Evolutionary conservation across 2,888 invertebrate species (phyloP), one percentile per base, ranked within the genome.

Genomic region (Watsonalla binaria): DNA sequence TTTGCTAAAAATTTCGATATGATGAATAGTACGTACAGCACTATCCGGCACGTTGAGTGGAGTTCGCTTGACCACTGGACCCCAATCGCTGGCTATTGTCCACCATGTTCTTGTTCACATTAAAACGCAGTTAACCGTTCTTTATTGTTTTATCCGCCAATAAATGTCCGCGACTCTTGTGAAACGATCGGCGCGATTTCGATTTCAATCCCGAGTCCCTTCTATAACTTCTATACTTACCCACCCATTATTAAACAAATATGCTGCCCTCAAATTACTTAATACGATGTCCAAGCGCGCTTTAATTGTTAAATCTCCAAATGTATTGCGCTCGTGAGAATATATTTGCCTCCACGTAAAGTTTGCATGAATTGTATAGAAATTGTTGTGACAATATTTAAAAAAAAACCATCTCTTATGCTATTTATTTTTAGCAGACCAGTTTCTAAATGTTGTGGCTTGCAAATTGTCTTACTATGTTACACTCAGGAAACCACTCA

Each of bases 141-240:
- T 90, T 90, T 90, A 90, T 90, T 90, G 89, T 90, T 90, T 88
- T 83, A 90, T 87, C 82, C 84, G 76, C 84, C 85, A 82, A 87
- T 88, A 88, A 88, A 87, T 84, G 89, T 86, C 82, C 83, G 73
- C 80, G 78, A 71, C 82, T 82, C 82, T 82, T 86, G 87, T 87
- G 84, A 87, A 86, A 84, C 78, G 76, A 78, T 78, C 70, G 60
- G 72, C 69, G 65, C 77, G 76, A 77, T 78, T 80, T 80, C 79
- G 79, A 83, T 80, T 80, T 11, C 42, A 42, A 42, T 11, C 11
- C 11, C 42, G 5, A 42, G 42, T 75, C 72, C 34, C 78, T 76
- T 72, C 42, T 4, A 42, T 80, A 82, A 87, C 84, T n/a, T n/a
- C n/a, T 82, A 84, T 82, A 82, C 65, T 70, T 66, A 61, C 71